A percentile compares a stretch with the other conserved stretches of the same genome.
Evolutionary conservation across 2,888 invertebrate genomes (phyloP).

Genomic region (Ophion slaviceki): DNA sequence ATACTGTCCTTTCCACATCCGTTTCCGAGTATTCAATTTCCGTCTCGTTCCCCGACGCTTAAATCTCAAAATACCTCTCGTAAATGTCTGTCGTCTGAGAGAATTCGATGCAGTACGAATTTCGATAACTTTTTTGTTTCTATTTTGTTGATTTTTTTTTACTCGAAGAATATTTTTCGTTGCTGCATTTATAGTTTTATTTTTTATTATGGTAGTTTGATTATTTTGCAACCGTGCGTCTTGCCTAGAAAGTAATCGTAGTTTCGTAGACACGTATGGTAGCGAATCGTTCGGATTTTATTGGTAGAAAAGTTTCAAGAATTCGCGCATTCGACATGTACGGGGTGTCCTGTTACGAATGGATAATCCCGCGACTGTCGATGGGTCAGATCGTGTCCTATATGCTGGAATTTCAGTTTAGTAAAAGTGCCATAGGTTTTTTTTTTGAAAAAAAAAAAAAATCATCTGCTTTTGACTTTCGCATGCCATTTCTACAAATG

Average conservation of each 20-base stretch:
- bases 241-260: conserved; percentile 62
- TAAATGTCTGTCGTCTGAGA: conserved; percentile 23
- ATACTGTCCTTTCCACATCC: conserved; percentile 10
- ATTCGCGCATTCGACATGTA: conserved; percentile 2
- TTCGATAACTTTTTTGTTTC: conserved; percentile 11
- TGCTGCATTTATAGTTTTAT: conserved; percentile 49
- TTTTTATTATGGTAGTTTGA: conserved; percentile 65
- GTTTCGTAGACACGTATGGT: conserved; percentile 56
- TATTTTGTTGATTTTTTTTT: conserved; percentile 13
- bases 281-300: conserved; percentile 46
- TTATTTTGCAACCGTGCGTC: conserved; percentile 66
- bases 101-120: conserved; percentile 9
- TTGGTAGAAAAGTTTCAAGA: conserved; percentile 38
- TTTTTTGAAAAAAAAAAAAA: too few species aligned
- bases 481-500: too few species aligned
- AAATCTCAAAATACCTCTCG: conserved; percentile 34
- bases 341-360: too few species aligned
- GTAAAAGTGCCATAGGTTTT: too few species aligned
- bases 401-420: too few species aligned
- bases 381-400: too few species aligned
- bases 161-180: conserved; percentile 37
- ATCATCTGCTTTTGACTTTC: too few species aligned
- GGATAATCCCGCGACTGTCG: too few species aligned
- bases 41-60: conserved; percentile 15
- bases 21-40: conserved; percentile 29